These are phyloP conservation scores for Pseudochirops cupreus DNA, from an alignment of 2,797 vertebrate species.

Conservation along the genomic window DNA sequence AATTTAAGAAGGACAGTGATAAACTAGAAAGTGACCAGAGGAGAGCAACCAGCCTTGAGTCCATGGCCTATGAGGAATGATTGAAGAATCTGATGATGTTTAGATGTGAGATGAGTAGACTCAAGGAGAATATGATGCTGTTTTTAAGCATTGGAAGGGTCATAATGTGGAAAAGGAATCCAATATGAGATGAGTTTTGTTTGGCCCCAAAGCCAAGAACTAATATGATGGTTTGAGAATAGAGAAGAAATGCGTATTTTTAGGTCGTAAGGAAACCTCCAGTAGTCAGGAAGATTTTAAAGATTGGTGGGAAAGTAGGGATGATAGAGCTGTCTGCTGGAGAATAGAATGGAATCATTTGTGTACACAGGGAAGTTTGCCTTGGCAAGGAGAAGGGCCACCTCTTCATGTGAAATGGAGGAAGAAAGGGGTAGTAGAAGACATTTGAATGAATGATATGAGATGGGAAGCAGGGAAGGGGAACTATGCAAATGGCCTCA, in stretches of 20 bases:
- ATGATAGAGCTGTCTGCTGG: not conserved
- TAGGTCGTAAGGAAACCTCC: not conserved
- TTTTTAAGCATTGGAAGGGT: not conserved
- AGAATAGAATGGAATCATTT: not conserved
- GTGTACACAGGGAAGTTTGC: not conserved
- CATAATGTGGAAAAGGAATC: not conserved
- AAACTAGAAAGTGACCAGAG: not conserved
- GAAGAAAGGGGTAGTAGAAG: not conserved
- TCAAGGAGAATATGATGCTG: not conserved
- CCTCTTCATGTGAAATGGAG: not conserved
- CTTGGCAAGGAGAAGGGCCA: not conserved
- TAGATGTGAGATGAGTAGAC: not conserved
- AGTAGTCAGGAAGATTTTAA: not conserved
- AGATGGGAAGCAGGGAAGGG: not conserved
- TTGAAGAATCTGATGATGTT: not conserved
- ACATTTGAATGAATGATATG: not conserved
- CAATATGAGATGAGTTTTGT: not conserved
- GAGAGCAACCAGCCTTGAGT: not conserved
- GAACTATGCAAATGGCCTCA: not conserved
- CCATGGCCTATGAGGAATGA: not conserved
- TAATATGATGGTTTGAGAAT: not conserved
- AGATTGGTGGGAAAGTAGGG: not conserved
- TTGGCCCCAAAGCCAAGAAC: not conserved
- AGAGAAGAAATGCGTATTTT: not conserved
- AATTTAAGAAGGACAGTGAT: not conserved